These are phyloP conservation scores for Olivierus martensii DNA, from an alignment of 1,140 invertebrate genomes.

Conservation along the genomic window DNA sequence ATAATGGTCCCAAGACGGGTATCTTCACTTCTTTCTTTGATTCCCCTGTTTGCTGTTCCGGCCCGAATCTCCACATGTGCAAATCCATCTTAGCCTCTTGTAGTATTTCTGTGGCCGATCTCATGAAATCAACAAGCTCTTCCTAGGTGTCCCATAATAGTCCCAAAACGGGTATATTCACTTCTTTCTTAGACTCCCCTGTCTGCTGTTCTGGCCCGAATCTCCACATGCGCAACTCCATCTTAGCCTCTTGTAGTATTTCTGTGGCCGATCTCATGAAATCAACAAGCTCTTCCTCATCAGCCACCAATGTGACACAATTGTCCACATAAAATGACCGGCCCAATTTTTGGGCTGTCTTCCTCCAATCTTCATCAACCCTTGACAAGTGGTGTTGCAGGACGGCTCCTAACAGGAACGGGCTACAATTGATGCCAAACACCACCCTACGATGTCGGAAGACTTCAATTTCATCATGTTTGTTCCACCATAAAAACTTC, in stretches of 20 bases:
- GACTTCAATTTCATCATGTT: background rate
- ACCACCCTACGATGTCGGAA: slow-evolving; percentile 8
- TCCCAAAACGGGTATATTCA: too few species aligned
- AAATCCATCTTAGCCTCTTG: too few species aligned
- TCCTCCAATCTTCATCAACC: background rate
- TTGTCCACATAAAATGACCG: slow-evolving; percentile 6
- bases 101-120: too few species aligned
- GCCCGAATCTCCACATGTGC: too few species aligned
- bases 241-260: background rate
- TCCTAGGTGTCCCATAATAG: too few species aligned
- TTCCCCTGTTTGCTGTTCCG: too few species aligned
- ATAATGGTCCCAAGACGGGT: background rate
- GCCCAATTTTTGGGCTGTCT: background rate
- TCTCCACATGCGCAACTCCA: slow-evolving; percentile 1
- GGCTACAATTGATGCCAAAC: slow-evolving; percentile 1
- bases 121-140: too few species aligned
- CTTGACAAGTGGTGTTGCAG: background rate
- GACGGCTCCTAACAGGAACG: slow-evolving; percentile 1
- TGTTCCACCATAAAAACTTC: slow-evolving; percentile 3
- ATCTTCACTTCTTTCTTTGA: too few species aligned
- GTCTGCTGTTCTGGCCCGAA: background rate
- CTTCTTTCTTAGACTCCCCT: too few species aligned
- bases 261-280: background rate
- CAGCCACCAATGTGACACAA: background rate
- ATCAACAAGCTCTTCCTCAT: background rate